phyloP scores from a whole-genome alignment of 2,113 vertebrate genomes.

The Dolichotis patagonum region DNA sequence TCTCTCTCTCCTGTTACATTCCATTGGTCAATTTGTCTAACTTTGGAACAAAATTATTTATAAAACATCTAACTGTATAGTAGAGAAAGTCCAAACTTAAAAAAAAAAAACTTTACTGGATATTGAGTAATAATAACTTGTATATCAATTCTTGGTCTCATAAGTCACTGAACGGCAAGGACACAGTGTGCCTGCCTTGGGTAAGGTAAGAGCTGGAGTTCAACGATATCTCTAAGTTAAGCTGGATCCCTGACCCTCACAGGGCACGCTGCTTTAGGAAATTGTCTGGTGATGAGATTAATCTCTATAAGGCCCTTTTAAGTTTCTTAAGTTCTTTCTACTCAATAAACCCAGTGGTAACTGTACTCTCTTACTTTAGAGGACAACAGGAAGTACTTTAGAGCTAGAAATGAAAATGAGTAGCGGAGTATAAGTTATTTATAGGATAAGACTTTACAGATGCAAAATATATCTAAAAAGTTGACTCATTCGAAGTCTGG shows the following conservation, averaged over 20 bases:
- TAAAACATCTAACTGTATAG: conserved; percentile 27
- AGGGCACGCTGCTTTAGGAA: background rate
- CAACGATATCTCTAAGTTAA: background rate
- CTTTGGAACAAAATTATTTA: conserved; percentile 29
- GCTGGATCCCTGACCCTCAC: background rate
- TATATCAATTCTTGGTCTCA: conserved; percentile 30
- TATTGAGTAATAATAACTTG: conserved; percentile 17
- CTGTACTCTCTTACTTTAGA: background rate
- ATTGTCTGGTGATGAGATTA: background rate
- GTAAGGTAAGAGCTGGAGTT: background rate
- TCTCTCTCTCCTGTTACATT: background rate
- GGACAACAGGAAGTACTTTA: conserved; percentile 20
- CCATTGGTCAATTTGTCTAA: background rate
- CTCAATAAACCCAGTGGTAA: background rate
- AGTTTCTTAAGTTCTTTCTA: background rate
- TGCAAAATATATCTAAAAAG: background rate
- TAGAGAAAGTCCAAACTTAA: conserved; percentile 6
- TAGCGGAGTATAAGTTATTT: background rate
- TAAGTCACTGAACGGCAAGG: background rate
- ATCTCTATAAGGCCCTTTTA: background rate
- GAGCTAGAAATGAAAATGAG: conserved; percentile 50
- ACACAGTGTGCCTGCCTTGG: background rate
- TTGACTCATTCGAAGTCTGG: background rate
- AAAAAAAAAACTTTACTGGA: background rate
- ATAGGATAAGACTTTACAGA: background rate